Conservation (phyloP, 64 coral and sea anemone species). For the Pocillopora damicornis region DNA sequence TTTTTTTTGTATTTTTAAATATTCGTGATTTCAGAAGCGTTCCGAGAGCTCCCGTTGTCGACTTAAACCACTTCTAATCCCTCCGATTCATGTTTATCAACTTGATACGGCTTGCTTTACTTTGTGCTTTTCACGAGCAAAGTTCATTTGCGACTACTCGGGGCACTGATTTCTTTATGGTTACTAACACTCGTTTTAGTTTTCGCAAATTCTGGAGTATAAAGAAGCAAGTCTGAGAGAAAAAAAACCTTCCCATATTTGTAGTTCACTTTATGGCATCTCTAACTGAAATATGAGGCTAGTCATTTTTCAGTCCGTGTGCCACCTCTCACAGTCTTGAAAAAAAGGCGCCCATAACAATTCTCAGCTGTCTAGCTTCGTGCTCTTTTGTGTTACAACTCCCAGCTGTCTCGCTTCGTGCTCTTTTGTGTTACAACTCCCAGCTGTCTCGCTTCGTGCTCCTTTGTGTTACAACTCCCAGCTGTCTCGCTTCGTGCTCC, state of each 20-base stretch:
- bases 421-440: too few relatives aligned
- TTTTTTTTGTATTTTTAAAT: slow-evolving; percentile 2
- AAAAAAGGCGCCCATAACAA: background rate
- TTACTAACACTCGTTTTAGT: background rate
- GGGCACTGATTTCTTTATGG: slow-evolving; percentile 18
- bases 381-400: too few relatives aligned
- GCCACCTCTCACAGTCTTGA: slow-evolving; percentile 45
- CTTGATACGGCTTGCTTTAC: background rate
- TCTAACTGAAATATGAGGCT: slow-evolving; percentile 44
- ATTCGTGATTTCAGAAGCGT: background rate
- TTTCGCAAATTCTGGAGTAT: slow-evolving; percentile 40
- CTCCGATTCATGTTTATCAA: slow-evolving; percentile 12
- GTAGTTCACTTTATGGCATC: slow-evolving; percentile 35
- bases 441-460: too few relatives aligned
- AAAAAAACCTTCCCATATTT: slow-evolving; percentile 34
- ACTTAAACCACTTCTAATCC: slow-evolving; percentile 1
- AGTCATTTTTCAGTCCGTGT: slow-evolving; percentile 27
- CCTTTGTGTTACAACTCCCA: too few relatives aligned
- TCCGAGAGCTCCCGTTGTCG: background rate
- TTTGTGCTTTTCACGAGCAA: slow-evolving; percentile 31
- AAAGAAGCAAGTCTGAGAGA: slow-evolving; percentile 10
- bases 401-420: too few relatives aligned
- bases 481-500: too few relatives aligned
- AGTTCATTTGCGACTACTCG: slow-evolving; percentile 14
- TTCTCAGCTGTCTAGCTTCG: too few relatives aligned